Conservation (phyloP, 2,888 invertebrate genomes). For the Phorcus lineatus region DNA sequence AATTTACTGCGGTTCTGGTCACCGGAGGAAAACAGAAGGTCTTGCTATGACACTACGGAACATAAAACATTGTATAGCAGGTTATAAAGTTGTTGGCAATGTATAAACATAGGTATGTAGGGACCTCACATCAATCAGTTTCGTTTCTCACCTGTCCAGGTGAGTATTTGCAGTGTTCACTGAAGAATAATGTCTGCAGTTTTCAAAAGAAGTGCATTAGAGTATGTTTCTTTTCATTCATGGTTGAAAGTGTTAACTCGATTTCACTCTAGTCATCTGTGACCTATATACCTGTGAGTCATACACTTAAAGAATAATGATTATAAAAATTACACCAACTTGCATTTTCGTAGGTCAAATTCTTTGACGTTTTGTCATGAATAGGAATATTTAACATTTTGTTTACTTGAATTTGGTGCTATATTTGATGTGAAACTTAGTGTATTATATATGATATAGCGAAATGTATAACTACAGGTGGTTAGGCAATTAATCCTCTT, state of each 20-base stretch:
- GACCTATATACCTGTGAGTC: too few relatives aligned
- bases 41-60: background rate
- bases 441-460: background rate
- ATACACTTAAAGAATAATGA: too few relatives aligned
- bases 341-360: too few relatives aligned
- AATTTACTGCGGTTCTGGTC: background rate
- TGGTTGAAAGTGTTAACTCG: background rate
- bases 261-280: too few relatives aligned
- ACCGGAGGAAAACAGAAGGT: too few relatives aligned
- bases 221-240: background rate
- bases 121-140: background rate
- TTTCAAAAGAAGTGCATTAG: background rate
- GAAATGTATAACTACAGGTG: background rate
- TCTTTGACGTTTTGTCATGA: too few relatives aligned
- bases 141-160: background rate
- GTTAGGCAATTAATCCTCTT: conserved; percentile 6
- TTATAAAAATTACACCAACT: too few relatives aligned
- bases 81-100: background rate
- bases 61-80: background rate
- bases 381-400: too few relatives aligned
- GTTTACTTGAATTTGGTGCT: too few relatives aligned
- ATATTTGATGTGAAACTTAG: too few relatives aligned
- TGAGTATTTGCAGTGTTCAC: background rate
- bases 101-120: background rate
- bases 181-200: background rate